Percentiles rank a stretch among this genome's conserved stretches.
These are phyloP conservation scores for Phenganax subtilis DNA, from an alignment of 92 coral and sea anemone genomes.

Conservation along the genomic window DNA sequence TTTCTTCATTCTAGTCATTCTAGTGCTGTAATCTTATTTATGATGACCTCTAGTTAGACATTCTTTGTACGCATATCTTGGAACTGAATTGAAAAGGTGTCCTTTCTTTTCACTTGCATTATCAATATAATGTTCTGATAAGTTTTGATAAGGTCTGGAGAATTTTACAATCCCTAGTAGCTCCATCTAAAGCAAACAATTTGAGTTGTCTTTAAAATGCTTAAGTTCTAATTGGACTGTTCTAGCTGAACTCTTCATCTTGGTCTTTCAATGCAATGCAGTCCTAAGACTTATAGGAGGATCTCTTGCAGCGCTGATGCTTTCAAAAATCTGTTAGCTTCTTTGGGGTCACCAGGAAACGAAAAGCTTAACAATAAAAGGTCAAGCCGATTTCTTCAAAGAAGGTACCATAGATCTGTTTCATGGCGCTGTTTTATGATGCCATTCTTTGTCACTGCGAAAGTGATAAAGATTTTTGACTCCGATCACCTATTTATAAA, in stretches of 20 bases:
- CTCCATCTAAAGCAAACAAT: no score
- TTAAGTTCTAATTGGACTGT: background rate
- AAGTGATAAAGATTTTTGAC: background rate
- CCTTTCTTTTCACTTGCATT: no score
- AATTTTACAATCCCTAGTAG: no score
- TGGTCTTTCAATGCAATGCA: background rate
- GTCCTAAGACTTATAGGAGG: background rate
- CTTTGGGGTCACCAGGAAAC: background rate
- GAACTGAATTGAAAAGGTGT: background rate
- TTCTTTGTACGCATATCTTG: background rate
- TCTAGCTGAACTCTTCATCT: background rate
- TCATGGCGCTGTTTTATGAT: background rate
- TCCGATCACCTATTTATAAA: background rate
- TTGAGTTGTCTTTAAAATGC: background rate
- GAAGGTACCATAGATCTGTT: background rate
- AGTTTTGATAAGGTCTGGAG: no score
- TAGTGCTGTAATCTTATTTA: background rate
- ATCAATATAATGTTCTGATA: no score
- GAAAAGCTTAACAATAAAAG: background rate
- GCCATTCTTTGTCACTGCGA: background rate
- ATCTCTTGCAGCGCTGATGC: background rate
- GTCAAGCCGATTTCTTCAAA: background rate
- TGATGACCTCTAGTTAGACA: background rate
- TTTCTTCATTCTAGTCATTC: background rate
- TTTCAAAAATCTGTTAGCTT: background rate